A percentile compares a stretch with the other conserved stretches of the same genome.
Evolutionary conservation across 2,888 invertebrate species (phyloP).

Genomic region (Drosophila atripex): DNA sequence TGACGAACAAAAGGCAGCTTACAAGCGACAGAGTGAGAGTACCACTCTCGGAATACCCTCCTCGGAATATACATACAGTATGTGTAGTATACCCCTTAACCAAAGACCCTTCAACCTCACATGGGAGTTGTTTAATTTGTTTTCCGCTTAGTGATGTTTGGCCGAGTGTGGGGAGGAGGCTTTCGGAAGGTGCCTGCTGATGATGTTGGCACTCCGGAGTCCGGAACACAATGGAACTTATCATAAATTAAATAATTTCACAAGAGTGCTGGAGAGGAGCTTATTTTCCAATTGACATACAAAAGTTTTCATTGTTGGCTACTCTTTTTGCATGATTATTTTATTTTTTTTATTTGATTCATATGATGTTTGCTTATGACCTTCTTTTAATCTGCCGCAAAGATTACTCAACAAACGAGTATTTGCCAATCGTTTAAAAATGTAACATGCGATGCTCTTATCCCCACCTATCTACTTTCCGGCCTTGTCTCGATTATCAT

Average conservation of each 20-base stretch:
- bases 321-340: background rate
- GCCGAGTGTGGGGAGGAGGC: constrained; percentile 9
- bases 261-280: constrained; percentile 17
- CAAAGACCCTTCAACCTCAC: constrained; percentile 13
- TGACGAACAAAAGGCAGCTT: constrained; percentile 59
- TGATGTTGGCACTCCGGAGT: constrained; percentile 16
- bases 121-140: constrained; percentile 45
- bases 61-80: background rate
- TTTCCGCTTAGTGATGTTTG: constrained; percentile 43
- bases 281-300: constrained; percentile 28
- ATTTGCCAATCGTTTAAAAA: constrained; percentile 64
- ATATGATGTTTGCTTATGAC: constrained; percentile 3
- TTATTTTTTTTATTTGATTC: background rate
- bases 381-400: constrained; percentile 40
- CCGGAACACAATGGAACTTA: constrained; percentile 41
- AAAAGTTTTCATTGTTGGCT: constrained; percentile 21
- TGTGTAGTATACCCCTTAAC: background rate
- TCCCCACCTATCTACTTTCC: background rate
- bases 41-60: background rate
- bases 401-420: constrained; percentile 42
- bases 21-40: constrained; percentile 20
- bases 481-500: constrained; percentile 47
- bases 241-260: constrained; percentile 41
- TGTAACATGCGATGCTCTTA: constrained; percentile 63
- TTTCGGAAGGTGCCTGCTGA: constrained; percentile 17